Base-by-base conservation (phyloP, 2,113 vertebrate species). In the Bos javanicus region DNA sequence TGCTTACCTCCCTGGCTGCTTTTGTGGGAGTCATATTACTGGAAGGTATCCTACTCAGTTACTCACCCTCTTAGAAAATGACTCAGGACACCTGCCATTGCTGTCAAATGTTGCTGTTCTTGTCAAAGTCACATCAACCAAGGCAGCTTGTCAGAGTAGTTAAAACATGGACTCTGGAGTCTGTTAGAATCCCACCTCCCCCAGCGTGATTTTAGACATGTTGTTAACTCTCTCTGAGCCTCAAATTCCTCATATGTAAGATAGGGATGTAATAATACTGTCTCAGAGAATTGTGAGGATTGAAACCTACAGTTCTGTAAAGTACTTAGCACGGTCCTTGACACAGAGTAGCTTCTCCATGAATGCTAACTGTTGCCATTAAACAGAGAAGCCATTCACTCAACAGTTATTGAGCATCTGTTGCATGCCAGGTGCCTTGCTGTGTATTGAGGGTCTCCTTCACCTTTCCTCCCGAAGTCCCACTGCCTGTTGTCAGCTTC, bases 21-120 rank as follows among this genome's bases (percentile, higher is more conserved):
- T 99, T 98, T 12, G 90, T 99, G 0, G 99, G 99, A 48, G 99
- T 99, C 96, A 96, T 99, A 93, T 98, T 99, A 94, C 96, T 99
- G 96, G 99, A 99, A 99, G 99, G 99, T 99, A 99, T 89, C 95
- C 17, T 90, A 13, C 67, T 85, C 39, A 7, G 56, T 54, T 33
- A 1, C 84, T 43, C 16, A 17, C 2, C 6, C 17, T 23, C 13
- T 33, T 46, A 60, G 48, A 74, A 60, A 95, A 46, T 52, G 33
- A 76, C 74, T 89, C 59, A 8, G 80, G 71, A 15, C 46, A 78
- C 12, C 83, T 86, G 60, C 26, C 83, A 30, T 74, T n/a, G 28
- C 28, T 39, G n/a, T 36, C 50, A 60, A 1, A 56, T 62, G 8
- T 64, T 80, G 43, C 19, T 17, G 0, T 50, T 90, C 84, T 95